Percentiles rank a stretch among this genome's conserved stretches.
Evolutionary conservation across 1,140 invertebrate genomes (phyloP).

Genomic region (Xylocopa sonorina): DNA sequence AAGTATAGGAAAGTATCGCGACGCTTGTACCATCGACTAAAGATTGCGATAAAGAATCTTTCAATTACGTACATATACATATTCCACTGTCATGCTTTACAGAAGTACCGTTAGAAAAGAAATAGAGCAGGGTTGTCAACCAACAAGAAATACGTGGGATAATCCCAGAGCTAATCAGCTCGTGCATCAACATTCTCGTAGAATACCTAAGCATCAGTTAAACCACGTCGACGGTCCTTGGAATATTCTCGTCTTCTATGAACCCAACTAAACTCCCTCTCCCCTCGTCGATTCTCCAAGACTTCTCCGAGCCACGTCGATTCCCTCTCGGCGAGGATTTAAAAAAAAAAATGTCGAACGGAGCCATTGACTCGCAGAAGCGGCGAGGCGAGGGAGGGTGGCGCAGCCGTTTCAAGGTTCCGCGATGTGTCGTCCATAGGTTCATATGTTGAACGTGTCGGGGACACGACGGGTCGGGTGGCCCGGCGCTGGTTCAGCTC

Average conservation of each 20-base stretch:
- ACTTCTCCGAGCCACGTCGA: neutral
- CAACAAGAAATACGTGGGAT: neutral
- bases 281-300: neutral
- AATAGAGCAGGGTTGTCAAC: neutral
- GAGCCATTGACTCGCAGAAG: neutral
- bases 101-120: neutral
- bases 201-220: constrained; percentile 7
- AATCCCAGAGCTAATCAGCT: neutral
- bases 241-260: neutral
- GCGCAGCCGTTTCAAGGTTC: constrained; percentile 50
- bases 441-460: constrained; percentile 67
- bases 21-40: no score
- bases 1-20: no score
- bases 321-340: neutral
- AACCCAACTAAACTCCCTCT: neutral
- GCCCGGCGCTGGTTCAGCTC: constrained; percentile 75
- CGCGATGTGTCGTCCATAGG: constrained; percentile 29
- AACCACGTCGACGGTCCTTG: neutral
- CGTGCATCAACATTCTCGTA: constrained; percentile 4
- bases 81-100: no score
- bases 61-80: no score
- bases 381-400: neutral
- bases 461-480: constrained; percentile 66
- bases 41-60: no score
- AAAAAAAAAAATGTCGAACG: neutral